These are phyloP conservation scores for Tiliacea aurago DNA, from an alignment of 2,888 invertebrate species.

Conservation along the genomic window DNA sequence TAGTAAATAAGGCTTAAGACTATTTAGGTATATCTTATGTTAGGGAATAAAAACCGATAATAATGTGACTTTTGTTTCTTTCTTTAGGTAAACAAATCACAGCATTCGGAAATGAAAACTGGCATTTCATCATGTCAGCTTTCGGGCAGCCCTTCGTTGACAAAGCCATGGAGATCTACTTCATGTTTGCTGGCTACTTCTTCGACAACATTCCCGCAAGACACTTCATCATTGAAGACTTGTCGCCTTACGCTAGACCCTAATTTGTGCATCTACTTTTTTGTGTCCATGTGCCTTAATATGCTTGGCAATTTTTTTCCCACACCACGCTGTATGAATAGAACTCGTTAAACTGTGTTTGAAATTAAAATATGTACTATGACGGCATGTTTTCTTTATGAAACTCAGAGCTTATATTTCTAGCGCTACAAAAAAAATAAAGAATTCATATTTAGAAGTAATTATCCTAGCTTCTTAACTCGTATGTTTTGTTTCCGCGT, in stretches of 20 bases:
- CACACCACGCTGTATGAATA: not conserved
- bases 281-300: too few species aligned
- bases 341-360: not conserved
- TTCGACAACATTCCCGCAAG: conserved; percentile 68
- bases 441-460: not conserved
- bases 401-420: not conserved
- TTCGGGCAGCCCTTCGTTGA: conserved; percentile 70
- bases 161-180: conserved; percentile 69
- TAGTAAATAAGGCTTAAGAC: not conserved
- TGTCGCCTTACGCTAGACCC: conserved; percentile 65
- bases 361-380: not conserved
- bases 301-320: too few species aligned
- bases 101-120: conserved; percentile 68
- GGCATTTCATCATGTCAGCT: conserved; percentile 64
- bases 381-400: not conserved
- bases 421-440: not conserved
- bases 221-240: conserved; percentile 71
- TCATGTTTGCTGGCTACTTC: conserved; percentile 65
- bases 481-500: conserved; percentile 4
- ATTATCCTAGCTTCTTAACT: not conserved
- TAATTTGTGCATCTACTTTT: not conserved
- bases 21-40: not conserved
- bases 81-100: conserved; percentile 55
- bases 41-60: not conserved
- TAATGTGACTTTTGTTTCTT: conserved; percentile 34